Evolutionary conservation across 2,888 invertebrate genomes (phyloP).

Genomic region (Noctuana brunneofusca): DNA sequence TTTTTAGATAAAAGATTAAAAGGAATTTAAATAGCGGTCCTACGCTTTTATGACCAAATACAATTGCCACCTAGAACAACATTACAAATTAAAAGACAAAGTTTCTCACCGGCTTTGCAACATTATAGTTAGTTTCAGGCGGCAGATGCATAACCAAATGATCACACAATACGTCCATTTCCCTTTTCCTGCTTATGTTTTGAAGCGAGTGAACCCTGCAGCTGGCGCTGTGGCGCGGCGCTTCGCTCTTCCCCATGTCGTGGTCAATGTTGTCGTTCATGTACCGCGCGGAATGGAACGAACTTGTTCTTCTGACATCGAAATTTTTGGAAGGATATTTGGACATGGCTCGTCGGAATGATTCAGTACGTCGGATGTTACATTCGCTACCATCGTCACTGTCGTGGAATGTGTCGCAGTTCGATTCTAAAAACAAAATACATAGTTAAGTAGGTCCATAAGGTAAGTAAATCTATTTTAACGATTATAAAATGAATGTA

Average conservation of each 20-base stretch:
- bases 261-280: slow-evolving; percentile 58
- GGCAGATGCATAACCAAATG: slow-evolving; percentile 72
- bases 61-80: not conserved
- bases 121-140: slow-evolving; percentile 66
- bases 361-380: slow-evolving; percentile 69
- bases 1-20: too few relatives aligned
- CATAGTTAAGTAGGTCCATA: too few relatives aligned
- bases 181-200: slow-evolving; percentile 67
- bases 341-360: slow-evolving; percentile 66
- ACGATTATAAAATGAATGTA: too few relatives aligned
- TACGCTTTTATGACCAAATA: too few relatives aligned
- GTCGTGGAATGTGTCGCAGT: slow-evolving; percentile 73
- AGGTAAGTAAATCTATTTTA: too few relatives aligned
- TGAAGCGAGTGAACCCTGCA: slow-evolving; percentile 75
- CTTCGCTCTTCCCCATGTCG: slow-evolving; percentile 51
- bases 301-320: slow-evolving; percentile 68
- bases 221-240: slow-evolving; percentile 52
- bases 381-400: slow-evolving; percentile 77
- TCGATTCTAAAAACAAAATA: slow-evolving; percentile 60
- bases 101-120: slow-evolving; percentile 63
- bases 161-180: slow-evolving; percentile 70
- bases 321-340: slow-evolving; percentile 58
- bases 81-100: not conserved
- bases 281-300: slow-evolving; percentile 71
- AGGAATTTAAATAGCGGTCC: too few relatives aligned